These are phyloP conservation scores for Agapornis roseicollis DNA, from an alignment of 2,113 vertebrate genomes.

Conservation along the genomic window DNA sequence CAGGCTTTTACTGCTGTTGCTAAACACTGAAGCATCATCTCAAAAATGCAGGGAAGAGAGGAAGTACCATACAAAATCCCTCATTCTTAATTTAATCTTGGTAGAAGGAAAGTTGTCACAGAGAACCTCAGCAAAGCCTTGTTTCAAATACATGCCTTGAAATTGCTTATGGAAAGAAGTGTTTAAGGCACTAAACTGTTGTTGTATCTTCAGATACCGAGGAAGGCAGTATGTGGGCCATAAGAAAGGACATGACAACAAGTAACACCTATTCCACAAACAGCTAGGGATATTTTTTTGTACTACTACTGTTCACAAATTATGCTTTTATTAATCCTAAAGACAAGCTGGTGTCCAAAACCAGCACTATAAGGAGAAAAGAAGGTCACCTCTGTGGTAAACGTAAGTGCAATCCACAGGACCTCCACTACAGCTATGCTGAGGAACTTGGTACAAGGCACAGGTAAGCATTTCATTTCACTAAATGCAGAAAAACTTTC, in stretches of 20 bases:
- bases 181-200: background rate
- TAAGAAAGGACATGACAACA: background rate
- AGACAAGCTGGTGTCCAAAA: background rate
- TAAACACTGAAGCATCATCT: background rate
- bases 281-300: fast-evolving
- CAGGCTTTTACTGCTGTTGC: background rate
- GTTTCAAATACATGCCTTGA: background rate
- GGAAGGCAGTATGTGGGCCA: background rate
- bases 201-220: background rate
- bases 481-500: background rate
- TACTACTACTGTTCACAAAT: background rate
- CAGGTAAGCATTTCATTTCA: background rate
- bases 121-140: background rate
- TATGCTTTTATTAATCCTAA: background rate
- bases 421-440: background rate
- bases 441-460: fast-evolving
- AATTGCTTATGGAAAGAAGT: background rate
- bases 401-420: background rate
- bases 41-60: background rate
- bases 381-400: background rate
- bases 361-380: background rate
- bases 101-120: background rate
- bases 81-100: background rate
- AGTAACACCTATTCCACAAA: background rate
- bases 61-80: background rate